Evolutionary conservation across 2,113 vertebrate species (phyloP).

Genomic region (Rhea americana): DNA sequence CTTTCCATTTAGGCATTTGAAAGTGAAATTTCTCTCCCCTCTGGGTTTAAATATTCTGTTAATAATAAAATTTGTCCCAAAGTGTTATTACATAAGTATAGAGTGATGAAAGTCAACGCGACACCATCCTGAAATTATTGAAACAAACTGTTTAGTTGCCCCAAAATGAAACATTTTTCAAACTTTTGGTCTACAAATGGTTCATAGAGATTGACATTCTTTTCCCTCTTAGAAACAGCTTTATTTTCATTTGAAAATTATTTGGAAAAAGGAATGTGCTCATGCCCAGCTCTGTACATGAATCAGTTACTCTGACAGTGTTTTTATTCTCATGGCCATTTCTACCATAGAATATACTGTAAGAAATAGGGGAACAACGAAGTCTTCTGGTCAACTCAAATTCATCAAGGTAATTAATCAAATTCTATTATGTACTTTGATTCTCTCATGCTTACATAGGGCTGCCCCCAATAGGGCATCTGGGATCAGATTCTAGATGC

Average conservation of each 20-base stretch:
- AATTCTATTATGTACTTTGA: neutral
- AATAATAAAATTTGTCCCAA: no score
- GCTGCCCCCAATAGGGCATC: neutral
- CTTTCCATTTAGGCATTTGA: neutral
- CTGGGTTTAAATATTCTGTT: neutral
- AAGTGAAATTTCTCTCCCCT: neutral
- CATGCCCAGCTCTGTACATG: neutral
- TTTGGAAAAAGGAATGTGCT: neutral
- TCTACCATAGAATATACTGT: neutral
- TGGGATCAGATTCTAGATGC: neutral
- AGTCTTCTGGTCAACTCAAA: neutral
- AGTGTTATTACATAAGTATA: no score
- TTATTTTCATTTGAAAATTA: neutral
- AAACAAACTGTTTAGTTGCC: neutral
- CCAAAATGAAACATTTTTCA: neutral
- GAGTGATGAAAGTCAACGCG: neutral
- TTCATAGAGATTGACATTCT: neutral
- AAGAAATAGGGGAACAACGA: rapidly evolving
- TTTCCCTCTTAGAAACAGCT: neutral
- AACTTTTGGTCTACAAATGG: neutral
- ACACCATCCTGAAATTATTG: neutral
- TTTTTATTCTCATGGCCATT: neutral
- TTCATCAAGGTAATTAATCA: neutral
- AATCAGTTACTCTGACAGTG: neutral
- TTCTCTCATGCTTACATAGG: neutral